Evolutionary conservation across 2,797 vertebrate species (phyloP).

Genomic region (Spinus pinus): DNA sequence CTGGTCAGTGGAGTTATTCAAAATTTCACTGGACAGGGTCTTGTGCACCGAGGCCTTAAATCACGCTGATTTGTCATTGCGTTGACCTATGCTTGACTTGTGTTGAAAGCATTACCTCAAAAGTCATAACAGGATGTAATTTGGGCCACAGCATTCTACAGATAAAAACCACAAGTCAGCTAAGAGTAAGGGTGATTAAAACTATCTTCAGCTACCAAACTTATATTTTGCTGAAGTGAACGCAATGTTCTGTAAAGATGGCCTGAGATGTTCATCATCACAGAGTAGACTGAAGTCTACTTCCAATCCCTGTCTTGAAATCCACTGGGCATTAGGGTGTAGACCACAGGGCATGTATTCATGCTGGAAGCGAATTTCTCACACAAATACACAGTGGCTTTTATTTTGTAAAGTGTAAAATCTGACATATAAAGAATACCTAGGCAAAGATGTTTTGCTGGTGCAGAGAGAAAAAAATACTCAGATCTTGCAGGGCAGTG

Average conservation of each 20-base stretch:
- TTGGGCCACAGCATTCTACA: not conserved
- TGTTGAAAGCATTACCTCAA: not conserved
- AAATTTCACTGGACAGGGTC: not conserved
- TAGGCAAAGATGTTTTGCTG: not conserved
- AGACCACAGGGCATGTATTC: not conserved
- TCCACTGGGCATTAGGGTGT: not conserved
- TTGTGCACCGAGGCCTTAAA: not conserved
- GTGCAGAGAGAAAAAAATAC: not conserved
- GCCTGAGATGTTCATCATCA: fast-evolving
- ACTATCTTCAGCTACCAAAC: not conserved
- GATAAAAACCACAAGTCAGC: not conserved
- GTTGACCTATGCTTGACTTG: not conserved
- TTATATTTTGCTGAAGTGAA: not conserved
- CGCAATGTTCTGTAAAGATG: not conserved
- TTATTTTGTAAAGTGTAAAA: not conserved
- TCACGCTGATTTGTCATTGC: not conserved
- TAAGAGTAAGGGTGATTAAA: not conserved
- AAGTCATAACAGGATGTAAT: not conserved
- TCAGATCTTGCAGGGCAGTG: not conserved
- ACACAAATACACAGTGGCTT: not conserved
- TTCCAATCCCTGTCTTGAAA: not conserved
- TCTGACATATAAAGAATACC: not conserved
- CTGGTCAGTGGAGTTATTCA: not conserved
- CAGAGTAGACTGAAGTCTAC: not conserved
- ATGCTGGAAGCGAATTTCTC: not conserved